Percentiles rank a stretch among this genome's conserved stretches.
Conservation (phyloP, 2,888 invertebrate genomes). For the Microplitis manilae region DNA sequence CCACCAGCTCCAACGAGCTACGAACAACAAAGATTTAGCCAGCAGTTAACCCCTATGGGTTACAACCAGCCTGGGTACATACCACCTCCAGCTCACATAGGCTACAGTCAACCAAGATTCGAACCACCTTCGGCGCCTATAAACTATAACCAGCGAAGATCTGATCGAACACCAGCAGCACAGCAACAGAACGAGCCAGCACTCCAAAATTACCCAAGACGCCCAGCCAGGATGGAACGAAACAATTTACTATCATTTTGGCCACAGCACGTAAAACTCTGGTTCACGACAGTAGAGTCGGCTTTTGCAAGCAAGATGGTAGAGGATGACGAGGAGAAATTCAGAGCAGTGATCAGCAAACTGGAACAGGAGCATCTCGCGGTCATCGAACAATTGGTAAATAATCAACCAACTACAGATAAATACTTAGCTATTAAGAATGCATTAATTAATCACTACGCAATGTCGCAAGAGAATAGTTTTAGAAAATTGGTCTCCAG, state of each 20-base stretch:
- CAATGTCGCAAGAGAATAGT: slow-evolving; percentile 17
- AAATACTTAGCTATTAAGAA: slow-evolving; percentile 29
- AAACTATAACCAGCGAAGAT: no score
- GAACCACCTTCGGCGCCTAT: no score
- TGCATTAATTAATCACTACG: slow-evolving; percentile 15
- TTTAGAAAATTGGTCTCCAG: slow-evolving; percentile 27
- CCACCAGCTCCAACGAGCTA: no score
- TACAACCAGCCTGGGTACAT: no score
- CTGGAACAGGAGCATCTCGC: slow-evolving; percentile 26
- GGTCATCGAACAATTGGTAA: background rate
- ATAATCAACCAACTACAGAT: slow-evolving; percentile 9
- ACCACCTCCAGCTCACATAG: no score
- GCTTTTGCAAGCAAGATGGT: background rate
- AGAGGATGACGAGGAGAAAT: slow-evolving; percentile 12
- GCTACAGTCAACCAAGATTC: no score
- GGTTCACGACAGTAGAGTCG: slow-evolving; percentile 18
- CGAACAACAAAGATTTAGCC: no score
- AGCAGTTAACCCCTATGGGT: no score
- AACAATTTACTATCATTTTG: slow-evolving; percentile 9
- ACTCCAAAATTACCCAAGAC: background rate
- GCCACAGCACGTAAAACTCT: slow-evolving; percentile 2
- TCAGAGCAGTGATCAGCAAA: slow-evolving; percentile 25
- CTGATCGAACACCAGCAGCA: no score
- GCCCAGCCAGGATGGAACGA: background rate
- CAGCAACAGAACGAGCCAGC: background rate